Percentiles rank a stretch among this genome's conserved stretches.
These are phyloP conservation scores for Caenorhabditis panamensis DNA, from an alignment of 2,888 invertebrate genomes.

Conservation along the genomic window DNA sequence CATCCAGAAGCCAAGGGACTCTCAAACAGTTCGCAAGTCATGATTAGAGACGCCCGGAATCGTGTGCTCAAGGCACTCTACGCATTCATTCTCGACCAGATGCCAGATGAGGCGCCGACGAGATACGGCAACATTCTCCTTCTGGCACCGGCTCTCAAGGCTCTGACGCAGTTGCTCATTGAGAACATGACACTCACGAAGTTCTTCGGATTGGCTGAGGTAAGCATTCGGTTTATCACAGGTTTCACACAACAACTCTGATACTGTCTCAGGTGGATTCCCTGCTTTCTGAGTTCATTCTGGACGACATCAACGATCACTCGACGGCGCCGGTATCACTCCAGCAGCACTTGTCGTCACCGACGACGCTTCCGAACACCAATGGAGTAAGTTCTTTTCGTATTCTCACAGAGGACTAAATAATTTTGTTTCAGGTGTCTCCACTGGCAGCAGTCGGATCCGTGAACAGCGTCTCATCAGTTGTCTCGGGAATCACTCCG, in stretches of 20 bases:
- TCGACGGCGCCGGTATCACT: constrained; percentile 49
- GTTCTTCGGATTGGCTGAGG: constrained; percentile 80
- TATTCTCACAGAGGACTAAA: no score
- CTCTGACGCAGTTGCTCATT: constrained; percentile 80
- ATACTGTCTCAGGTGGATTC: constrained; percentile 73
- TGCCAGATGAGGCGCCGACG: constrained; percentile 80
- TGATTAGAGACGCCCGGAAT: constrained; percentile 80
- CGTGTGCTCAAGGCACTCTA: constrained; percentile 80
- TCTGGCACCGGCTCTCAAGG: constrained; percentile 80
- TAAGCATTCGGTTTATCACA: no score
- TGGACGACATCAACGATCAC: constrained; percentile 78
- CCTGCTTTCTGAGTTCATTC: constrained; percentile 79
- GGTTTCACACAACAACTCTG: no score
- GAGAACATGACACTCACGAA: constrained; percentile 81
- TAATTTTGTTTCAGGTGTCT: no score
- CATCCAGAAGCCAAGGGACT: constrained; percentile 86
- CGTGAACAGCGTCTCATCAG: constrained; percentile 20
- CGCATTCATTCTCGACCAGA: constrained; percentile 77
- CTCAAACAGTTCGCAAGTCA: constrained; percentile 67
- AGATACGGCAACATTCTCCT: constrained; percentile 78
- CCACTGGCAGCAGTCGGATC: constrained; percentile 31
- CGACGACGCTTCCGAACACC: constrained; percentile 54
- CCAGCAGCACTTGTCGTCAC: constrained; percentile 63
- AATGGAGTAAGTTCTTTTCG: constrained; percentile 52
- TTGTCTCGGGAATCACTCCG: constrained; percentile 36